Percentiles rank a stretch among this genome's conserved stretches.
Conservation (phyloP, 53 echinoderm and acorn worm species). For the Holothuria scabra region DNA sequence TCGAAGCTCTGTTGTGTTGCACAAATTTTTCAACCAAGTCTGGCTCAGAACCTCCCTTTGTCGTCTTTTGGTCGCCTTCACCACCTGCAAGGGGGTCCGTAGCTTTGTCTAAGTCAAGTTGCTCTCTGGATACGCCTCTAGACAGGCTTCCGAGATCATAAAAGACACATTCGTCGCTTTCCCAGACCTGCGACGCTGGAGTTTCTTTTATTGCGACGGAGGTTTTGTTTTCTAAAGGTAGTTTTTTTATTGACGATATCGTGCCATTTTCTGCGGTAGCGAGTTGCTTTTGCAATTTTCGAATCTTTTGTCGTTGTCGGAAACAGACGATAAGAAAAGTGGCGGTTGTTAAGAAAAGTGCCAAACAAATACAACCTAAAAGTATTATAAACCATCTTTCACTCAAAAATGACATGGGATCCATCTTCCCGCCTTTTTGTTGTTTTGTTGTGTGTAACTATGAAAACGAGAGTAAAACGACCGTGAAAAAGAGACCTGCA, state of each 20-base stretch:
- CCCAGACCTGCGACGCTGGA: constrained; percentile 37
- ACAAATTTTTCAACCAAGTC: constrained; percentile 1
- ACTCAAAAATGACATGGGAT: too few relatives aligned
- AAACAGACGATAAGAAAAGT: not conserved
- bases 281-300: not conserved
- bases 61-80: not conserved
- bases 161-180: constrained; percentile 38
- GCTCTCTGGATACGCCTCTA: constrained; percentile 4
- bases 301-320: constrained; percentile 19
- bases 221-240: not conserved
- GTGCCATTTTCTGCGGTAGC: not conserved
- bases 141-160: constrained; percentile 42
- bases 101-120: not conserved
- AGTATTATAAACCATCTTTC: too few relatives aligned
- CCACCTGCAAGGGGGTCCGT: not conserved
- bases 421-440: too few relatives aligned
- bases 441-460: too few relatives aligned
- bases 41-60: not conserved
- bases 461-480: too few relatives aligned
- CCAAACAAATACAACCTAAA: too few relatives aligned
- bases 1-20: not conserved
- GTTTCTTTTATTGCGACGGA: not conserved
- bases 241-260: not conserved
- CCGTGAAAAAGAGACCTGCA: too few relatives aligned
- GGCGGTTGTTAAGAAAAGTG: too few relatives aligned